Conservation (phyloP, 2,888 invertebrate genomes). For the Nasonovia ribisnigri region DNA sequence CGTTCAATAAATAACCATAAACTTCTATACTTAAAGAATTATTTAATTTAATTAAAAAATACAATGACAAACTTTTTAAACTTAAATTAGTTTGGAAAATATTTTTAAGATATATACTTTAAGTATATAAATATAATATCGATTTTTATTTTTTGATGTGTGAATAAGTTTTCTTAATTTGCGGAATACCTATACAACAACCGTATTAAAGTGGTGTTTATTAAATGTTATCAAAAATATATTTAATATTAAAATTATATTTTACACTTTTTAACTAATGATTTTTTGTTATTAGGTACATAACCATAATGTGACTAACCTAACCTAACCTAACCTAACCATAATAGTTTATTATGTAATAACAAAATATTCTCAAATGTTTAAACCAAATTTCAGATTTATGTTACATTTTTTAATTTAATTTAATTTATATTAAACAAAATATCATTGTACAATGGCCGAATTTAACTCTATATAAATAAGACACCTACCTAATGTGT, state of each 20-base stretch:
- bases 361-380: not conserved
- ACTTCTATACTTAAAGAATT: conserved; percentile 31
- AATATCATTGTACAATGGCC: no score
- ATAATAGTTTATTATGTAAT: not conserved
- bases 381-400: no score
- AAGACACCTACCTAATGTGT: no score
- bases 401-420: no score
- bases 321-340: no score
- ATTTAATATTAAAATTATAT: no score
- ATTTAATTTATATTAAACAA: no score
- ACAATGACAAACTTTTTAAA: conserved; percentile 51
- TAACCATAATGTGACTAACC: no score
- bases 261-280: not conserved
- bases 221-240: not conserved
- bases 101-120: no score
- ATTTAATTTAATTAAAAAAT: conserved; percentile 53
- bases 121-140: not conserved
- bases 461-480: no score
- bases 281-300: no score
- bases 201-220: not conserved
- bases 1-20: conserved; percentile 42
- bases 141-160: not conserved
- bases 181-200: not conserved
- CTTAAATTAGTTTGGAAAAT: conserved; percentile 42
- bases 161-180: not conserved